Percentiles rank a stretch among this genome's conserved stretches.
Evolutionary conservation across 2,888 invertebrate species (phyloP).

Genomic region (Melinopterus prodromus): DNA sequence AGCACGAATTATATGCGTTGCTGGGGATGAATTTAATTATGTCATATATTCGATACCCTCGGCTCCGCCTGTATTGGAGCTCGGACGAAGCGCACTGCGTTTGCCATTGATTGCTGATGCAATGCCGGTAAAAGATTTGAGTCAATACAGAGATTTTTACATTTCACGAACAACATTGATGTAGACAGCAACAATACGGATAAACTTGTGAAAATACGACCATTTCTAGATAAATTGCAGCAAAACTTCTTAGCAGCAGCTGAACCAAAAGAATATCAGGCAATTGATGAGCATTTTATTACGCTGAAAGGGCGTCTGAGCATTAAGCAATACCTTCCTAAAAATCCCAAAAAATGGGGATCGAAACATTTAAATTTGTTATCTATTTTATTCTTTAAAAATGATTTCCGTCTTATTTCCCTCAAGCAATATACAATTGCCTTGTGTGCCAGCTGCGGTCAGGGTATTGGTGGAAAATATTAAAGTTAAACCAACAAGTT

Average conservation of each 20-base stretch:
- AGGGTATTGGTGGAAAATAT: too few species aligned
- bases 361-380: too few species aligned
- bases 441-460: too few species aligned
- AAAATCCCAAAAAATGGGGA: slow-evolving; percentile 34
- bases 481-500: too few species aligned
- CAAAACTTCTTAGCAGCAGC: slow-evolving; percentile 6
- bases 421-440: too few species aligned
- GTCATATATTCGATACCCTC: slow-evolving; percentile 18
- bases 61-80: slow-evolving; percentile 4
- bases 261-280: slow-evolving; percentile 11
- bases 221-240: slow-evolving; percentile 12
- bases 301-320: not conserved
- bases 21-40: slow-evolving; percentile 4
- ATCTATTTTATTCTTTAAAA: too few species aligned
- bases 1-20: slow-evolving; percentile 14
- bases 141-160: slow-evolving; percentile 8
- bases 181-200: slow-evolving; percentile 6
- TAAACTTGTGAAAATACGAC: slow-evolving; percentile 8
- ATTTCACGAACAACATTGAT: slow-evolving; percentile 14
- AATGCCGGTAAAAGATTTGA: slow-evolving; percentile 12
- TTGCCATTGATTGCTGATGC: slow-evolving; percentile 10
- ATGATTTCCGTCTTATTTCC: too few species aligned
- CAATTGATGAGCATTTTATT: slow-evolving; percentile 6
- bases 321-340: slow-evolving; percentile 15
- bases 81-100: slow-evolving; percentile 7